Conservation (phyloP, 1,140 invertebrate genomes). For the Macrobrachium nipponense region DNA sequence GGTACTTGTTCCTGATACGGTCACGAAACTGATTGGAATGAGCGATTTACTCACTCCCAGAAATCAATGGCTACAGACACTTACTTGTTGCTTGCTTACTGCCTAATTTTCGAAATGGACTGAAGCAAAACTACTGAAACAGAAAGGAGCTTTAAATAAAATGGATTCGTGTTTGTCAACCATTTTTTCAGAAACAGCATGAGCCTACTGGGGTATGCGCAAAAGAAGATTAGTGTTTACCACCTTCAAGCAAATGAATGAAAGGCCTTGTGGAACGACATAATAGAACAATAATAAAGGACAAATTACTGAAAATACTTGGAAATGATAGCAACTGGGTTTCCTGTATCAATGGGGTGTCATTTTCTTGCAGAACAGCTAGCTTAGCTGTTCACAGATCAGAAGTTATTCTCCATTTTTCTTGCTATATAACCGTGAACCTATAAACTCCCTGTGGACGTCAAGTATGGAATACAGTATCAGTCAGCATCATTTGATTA, state of each 20-base stretch:
- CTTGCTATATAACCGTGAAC: slow-evolving; percentile 23
- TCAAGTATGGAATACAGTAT: slow-evolving; percentile 32
- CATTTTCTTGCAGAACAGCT: slow-evolving; percentile 26
- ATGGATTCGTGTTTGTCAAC: slow-evolving; percentile 41
- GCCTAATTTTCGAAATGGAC: slow-evolving; percentile 40
- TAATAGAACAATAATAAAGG: slow-evolving; percentile 40
- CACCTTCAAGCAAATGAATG: slow-evolving; percentile 39
- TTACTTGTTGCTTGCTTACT: slow-evolving; percentile 28
- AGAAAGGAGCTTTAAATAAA: slow-evolving; percentile 35
- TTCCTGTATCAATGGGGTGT: slow-evolving; percentile 17
- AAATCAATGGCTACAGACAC: slow-evolving; percentile 33
- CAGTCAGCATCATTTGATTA: slow-evolving; percentile 26
- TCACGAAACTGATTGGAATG: slow-evolving; percentile 38
- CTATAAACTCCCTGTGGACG: slow-evolving; percentile 25
- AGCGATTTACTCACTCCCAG: slow-evolving; percentile 44
- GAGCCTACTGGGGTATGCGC: slow-evolving; percentile 28
- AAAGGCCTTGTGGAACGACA: slow-evolving; percentile 32
- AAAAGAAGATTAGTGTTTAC: slow-evolving; percentile 27
- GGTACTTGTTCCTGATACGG: slow-evolving; percentile 36
- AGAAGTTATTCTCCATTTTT: slow-evolving; percentile 27
- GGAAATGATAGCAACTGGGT: slow-evolving; percentile 29
- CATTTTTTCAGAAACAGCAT: slow-evolving; percentile 46
- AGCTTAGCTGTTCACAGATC: slow-evolving; percentile 38
- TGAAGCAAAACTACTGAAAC: slow-evolving; percentile 40
- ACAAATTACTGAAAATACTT: slow-evolving; percentile 29